A percentile compares a stretch with the other conserved stretches of the same genome.
Conservation (phyloP, 2,797 vertebrate genomes). For the Holocentrus rufus region DNA sequence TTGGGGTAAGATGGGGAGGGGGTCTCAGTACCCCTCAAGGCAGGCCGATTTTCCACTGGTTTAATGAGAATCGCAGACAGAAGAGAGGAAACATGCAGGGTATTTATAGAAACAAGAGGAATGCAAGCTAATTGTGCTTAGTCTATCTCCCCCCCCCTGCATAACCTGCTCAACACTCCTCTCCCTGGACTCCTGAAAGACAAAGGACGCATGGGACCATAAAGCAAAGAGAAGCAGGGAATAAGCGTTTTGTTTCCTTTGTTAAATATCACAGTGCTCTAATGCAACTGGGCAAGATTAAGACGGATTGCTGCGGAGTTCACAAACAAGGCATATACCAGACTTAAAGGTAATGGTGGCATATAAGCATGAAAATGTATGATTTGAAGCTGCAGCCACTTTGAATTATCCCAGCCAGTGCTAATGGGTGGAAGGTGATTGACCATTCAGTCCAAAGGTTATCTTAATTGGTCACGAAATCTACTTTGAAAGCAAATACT, state of each 20-base stretch:
- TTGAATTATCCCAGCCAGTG: not conserved
- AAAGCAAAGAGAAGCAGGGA: not conserved
- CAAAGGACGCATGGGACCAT: not conserved
- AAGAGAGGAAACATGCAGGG: constrained; percentile 86
- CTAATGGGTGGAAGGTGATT: no score
- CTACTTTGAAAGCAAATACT: no score
- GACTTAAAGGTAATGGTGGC: not conserved
- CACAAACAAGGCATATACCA: not conserved
- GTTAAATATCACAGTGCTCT: not conserved
- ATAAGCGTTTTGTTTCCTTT: not conserved
- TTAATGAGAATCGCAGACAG: constrained; percentile 94
- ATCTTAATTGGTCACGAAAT: not conserved
- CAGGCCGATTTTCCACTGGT: constrained; percentile 82
- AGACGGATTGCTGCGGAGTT: not conserved
- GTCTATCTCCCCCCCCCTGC: constrained; percentile 84
- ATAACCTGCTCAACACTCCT: constrained; percentile 88
- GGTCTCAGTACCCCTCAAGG: constrained; percentile 62
- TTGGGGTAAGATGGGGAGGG: constrained; percentile 33
- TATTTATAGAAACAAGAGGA: constrained; percentile 94
- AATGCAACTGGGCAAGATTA: not conserved
- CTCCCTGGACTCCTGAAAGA: constrained; percentile 52
- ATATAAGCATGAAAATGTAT: not conserved
- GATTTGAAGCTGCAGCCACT: not conserved
- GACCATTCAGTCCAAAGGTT: not conserved
- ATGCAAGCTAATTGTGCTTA: constrained; percentile 93